Evolutionary conservation across 2,888 invertebrate genomes (phyloP), one percentile per base, ranked within the genome.

Genomic region (Eulithis testata): DNA sequence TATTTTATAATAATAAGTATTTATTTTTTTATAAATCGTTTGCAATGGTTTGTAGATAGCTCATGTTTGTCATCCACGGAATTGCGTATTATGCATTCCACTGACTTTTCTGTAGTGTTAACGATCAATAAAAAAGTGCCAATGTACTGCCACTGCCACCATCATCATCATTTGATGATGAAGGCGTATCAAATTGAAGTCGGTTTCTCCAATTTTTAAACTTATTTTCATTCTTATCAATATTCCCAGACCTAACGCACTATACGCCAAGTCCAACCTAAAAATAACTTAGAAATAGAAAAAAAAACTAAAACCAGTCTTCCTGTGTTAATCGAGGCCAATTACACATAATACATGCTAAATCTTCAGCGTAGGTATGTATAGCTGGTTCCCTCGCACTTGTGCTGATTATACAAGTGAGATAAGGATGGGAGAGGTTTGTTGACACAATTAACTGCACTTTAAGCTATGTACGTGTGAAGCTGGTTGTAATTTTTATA

Each of bases 321-420:
- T 91, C 90, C 90, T 88, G 89, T 88, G 91, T 88, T 91, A 91
- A 91, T 91, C 90, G 91, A 86, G 86, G 87, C 85, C 89, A 90
- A 90, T 90, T 90, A 90, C 87, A 80, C 73, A 76, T 81, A 80
- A 73, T 69, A 67, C 72, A 66, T 64, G 51, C 63, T 44, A 59
- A 62, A 68, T 65, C 61, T 68, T 56, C 53, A 57, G 53, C 68
- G 59, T 66, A 69, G 64, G 63, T 57, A 40, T 21, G 21, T 63
- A 56, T 45, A 27, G 59, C 31, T 27, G 55, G 69, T 68, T 69
- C 70, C 50, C 45, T 72, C 66, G 50, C 59, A 27, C 65, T 8
- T 27, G 52, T 21, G 14, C 43, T 57, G 21, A 12, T 47, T 54
- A 47, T n/a, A 12, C 7, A 21, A 2, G 56, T 3, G 21, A 59